phyloP scores from a whole-genome alignment of 2,113 vertebrate genomes.

The Catagonus wagneri region DNA sequence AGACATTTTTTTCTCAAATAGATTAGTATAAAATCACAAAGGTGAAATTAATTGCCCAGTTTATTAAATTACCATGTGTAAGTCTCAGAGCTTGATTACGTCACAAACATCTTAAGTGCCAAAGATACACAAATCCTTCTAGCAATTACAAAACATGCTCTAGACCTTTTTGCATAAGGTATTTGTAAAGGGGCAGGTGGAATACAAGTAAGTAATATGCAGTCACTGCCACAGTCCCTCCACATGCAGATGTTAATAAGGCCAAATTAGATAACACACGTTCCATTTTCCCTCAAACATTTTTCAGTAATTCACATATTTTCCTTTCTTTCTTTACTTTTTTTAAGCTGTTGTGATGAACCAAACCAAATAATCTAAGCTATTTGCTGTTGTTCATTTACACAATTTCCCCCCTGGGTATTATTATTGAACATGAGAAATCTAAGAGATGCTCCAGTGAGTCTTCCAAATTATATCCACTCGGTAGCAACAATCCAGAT shows the following conservation, averaged over 20 bases:
- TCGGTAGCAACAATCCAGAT: not conserved
- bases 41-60: not conserved
- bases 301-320: not conserved
- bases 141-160: not conserved
- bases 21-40: not conserved
- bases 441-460: accelerated
- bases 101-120: not conserved
- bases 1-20: not conserved
- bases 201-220: not conserved
- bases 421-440: not conserved
- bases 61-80: not conserved
- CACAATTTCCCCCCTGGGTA: not conserved
- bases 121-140: not conserved
- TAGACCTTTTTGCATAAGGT: not conserved
- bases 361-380: not conserved
- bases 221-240: not conserved
- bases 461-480: not conserved
- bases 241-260: not conserved
- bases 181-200: not conserved
- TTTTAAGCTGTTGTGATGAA: not conserved
- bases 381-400: not conserved
- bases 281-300: not conserved
- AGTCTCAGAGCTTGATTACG: not conserved
- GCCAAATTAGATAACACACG: accelerated
- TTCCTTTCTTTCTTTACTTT: not conserved